These are phyloP conservation scores for Drosophila infuscata DNA, from an alignment of 2,888 invertebrate species.

Conservation along the genomic window DNA sequence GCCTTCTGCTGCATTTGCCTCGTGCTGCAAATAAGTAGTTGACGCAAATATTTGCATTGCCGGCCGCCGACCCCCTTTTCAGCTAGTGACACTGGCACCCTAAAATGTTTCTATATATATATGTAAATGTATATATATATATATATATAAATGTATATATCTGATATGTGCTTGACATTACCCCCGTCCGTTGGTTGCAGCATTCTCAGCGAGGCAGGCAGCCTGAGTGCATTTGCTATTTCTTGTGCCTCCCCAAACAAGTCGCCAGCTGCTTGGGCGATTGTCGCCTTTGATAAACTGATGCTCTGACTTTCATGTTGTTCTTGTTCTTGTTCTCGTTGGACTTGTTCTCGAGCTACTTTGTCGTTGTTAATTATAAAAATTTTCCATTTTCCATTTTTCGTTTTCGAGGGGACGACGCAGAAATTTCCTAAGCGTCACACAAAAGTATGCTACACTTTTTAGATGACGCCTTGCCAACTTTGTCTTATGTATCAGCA, in stretches of 20 bases:
- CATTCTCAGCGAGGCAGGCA: constrained; percentile 38
- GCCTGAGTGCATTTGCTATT: constrained; percentile 56
- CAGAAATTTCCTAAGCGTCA: constrained; percentile 65
- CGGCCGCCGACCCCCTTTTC: constrained; percentile 39
- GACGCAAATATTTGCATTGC: constrained; percentile 78
- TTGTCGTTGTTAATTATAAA: constrained; percentile 79
- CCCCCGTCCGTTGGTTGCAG: constrained; percentile 40
- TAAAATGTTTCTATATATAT: constrained; percentile 39
- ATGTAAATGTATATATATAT: constrained; percentile 3
- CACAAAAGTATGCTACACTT: constrained; percentile 77
- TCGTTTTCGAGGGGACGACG: constrained; percentile 29
- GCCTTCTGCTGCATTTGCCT: constrained; percentile 6
- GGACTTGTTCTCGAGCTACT: constrained; percentile 63
- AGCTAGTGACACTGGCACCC: constrained; percentile 66
- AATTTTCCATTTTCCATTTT: constrained; percentile 68
- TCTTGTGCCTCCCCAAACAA: constrained; percentile 44
- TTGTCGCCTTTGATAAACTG: constrained; percentile 77
- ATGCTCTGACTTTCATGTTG: constrained; percentile 59
- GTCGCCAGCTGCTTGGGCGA: constrained; percentile 49
- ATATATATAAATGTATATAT: constrained; percentile 11
- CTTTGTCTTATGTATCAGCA: constrained; percentile 55
- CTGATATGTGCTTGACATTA: constrained; percentile 42
- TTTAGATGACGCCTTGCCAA: constrained; percentile 66
- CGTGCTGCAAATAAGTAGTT: constrained; percentile 62
- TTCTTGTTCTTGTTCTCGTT: constrained; percentile 38